These are phyloP conservation scores for Caranx ignobilis DNA, from an alignment of 2,113 vertebrate genomes.

Conservation along the genomic window DNA sequence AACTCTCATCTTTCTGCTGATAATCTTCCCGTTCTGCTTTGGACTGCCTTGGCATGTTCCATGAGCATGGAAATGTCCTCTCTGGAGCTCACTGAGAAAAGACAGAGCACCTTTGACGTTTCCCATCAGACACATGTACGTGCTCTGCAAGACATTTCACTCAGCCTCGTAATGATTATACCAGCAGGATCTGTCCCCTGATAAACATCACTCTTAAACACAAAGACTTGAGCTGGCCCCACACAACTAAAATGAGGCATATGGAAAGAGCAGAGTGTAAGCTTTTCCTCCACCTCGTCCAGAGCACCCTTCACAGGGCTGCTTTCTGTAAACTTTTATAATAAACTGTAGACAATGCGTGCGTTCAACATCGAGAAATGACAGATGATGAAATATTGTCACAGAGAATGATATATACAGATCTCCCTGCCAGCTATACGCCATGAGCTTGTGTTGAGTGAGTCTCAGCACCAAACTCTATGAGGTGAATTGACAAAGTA, in stretches of 20 bases:
- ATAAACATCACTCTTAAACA: slow-evolving; percentile 75
- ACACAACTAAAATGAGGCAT: slow-evolving; percentile 57
- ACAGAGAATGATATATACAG: slow-evolving; percentile 55
- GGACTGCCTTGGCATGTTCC: slow-evolving; percentile 45
- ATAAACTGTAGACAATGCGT: slow-evolving; percentile 48
- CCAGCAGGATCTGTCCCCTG: slow-evolving; percentile 77
- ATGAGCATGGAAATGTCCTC: slow-evolving; percentile 62
- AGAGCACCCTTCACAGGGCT: slow-evolving; percentile 33
- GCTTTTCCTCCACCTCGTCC: slow-evolving; percentile 52
- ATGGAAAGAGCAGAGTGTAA: slow-evolving; percentile 63
- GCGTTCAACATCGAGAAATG: slow-evolving; percentile 41
- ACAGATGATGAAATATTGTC: slow-evolving; percentile 59
- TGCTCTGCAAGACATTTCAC: slow-evolving; percentile 75
- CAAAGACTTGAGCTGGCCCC: slow-evolving; percentile 66
- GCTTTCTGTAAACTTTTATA: slow-evolving; percentile 58
- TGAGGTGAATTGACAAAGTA: slow-evolving; percentile 59
- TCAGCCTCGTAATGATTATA: slow-evolving; percentile 73
- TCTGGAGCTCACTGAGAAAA: slow-evolving; percentile 61
- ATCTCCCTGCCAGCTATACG: slow-evolving; percentile 50
- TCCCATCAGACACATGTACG: slow-evolving; percentile 70
- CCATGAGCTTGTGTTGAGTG: slow-evolving; percentile 34
- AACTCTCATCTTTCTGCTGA: slow-evolving; percentile 50
- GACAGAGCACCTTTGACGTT: slow-evolving; percentile 74
- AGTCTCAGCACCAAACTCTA: slow-evolving; percentile 45
- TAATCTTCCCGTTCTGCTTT: slow-evolving; percentile 63